phyloP scores from a whole-genome alignment of 1,140 invertebrate genomes.

The Drosophila serrata region DNA sequence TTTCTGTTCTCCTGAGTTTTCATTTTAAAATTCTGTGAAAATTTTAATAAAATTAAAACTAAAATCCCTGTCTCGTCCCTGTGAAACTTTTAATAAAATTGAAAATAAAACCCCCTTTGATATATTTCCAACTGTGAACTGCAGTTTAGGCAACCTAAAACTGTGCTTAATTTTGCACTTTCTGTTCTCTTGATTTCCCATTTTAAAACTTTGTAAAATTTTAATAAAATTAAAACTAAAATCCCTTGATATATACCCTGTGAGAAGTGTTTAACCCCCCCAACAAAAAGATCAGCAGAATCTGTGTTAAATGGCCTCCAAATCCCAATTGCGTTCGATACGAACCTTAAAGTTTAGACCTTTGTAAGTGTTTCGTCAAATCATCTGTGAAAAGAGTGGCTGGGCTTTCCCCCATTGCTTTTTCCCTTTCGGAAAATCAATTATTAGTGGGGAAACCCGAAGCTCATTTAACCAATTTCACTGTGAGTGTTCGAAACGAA shows the following conservation, averaged over 20 bases:
- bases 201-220: constrained; percentile 10
- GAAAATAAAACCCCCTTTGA: constrained; percentile 22
- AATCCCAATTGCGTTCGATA: constrained; percentile 18
- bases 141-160: constrained; percentile 4
- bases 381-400: constrained; percentile 63
- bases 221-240: constrained; percentile 34
- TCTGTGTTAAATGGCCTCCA: constrained; percentile 26
- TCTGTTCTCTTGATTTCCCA: neutral
- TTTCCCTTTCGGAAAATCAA: neutral
- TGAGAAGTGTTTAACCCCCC: constrained; percentile 45
- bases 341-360: constrained; percentile 35
- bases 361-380: constrained; percentile 75
- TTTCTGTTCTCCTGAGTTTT: neutral
- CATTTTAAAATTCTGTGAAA: constrained; percentile 3
- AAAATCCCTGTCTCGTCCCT: neutral
- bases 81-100: constrained; percentile 34
- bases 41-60: constrained; percentile 17
- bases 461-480: constrained; percentile 36
- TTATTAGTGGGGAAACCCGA: neutral
- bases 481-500: constrained; percentile 57
- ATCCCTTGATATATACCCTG: constrained; percentile 38
- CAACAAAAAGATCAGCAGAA: constrained; percentile 46
- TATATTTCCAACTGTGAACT: constrained; percentile 12
- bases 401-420: neutral
- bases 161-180: neutral